phyloP scores from a whole-genome alignment of 1,140 invertebrate species.

The Lasaia peninsularis region DNA sequence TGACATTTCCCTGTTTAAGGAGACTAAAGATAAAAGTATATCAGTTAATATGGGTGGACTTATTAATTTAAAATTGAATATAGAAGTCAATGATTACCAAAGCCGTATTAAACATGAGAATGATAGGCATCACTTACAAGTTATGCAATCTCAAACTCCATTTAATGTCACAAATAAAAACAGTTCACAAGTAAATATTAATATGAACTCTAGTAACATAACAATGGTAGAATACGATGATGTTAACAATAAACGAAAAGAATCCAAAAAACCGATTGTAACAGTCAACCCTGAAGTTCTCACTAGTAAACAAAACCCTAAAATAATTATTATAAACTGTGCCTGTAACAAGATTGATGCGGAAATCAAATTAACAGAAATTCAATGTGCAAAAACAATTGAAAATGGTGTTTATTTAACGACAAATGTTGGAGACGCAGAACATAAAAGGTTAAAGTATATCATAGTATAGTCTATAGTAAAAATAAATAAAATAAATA shows the following conservation, averaged over 20 bases:
- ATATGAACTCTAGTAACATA: conserved; percentile 25
- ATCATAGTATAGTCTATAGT: too few species aligned
- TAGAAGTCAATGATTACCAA: conserved; percentile 37
- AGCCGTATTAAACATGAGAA: not conserved
- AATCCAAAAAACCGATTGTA: not conserved
- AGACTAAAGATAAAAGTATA: conserved; percentile 19
- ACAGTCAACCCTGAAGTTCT: not conserved
- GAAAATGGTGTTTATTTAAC: not conserved
- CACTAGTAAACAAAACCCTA: conserved; percentile 1
- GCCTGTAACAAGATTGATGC: conserved; percentile 11
- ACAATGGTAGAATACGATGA: conserved; percentile 11
- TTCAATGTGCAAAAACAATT: not conserved
- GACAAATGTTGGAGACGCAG: not conserved
- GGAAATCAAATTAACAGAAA: not conserved
- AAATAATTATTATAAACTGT: conserved; percentile 17
- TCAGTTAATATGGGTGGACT: conserved; percentile 22
- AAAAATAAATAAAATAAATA: too few species aligned
- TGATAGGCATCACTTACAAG: not conserved
- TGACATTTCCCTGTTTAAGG: not conserved
- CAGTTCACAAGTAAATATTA: conserved; percentile 36
- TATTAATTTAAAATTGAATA: conserved; percentile 40
- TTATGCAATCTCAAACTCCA: not conserved
- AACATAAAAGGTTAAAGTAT: too few species aligned
- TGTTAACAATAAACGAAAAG: not conserved
- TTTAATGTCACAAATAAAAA: conserved; percentile 13